Base-by-base conservation (phyloP, 2,888 invertebrate species). In the Dioctria rufipes region DNA sequence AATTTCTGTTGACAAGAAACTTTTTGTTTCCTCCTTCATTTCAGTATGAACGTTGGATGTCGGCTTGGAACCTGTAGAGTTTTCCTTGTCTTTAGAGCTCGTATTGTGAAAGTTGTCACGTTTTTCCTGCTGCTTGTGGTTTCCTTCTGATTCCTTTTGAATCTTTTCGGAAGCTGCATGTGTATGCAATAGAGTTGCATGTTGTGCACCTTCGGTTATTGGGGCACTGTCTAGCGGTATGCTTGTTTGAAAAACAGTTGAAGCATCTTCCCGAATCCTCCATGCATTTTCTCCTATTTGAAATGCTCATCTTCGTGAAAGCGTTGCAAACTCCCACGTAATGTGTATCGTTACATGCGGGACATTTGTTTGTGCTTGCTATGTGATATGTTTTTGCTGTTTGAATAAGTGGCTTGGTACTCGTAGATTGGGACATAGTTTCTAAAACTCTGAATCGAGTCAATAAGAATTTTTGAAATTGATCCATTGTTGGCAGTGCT, bases 221-320 rank as follows among this genome's bases (percentile, higher is more conserved):
- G n/a, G n/a, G 11, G 25, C 61, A 61, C n/a, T 61, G 25, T 25
- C 25, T 25, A 25, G 25, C 25, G 25, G 25, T 25, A 25, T 25
- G 25, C 25, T 25, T 25, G 25, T 25, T 25, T 25, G 25, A 25
- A 25, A 25, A 25, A 25, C 25, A 25, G 25, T 25, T 25, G 25
- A 61, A 61, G n/a, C 61, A 61, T 61, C 1, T 13, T 5, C n/a
- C n/a, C 6, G n/a, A 13, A n/a, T 11, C 6, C n/a, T 61, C 2
- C 1, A 25, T 25, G 61, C 11, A 61, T 6, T 61, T 61, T 61
- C 11, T 61, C 61, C n/a, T 61, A n/a, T 61, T 61, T 61, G 61
- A n/a, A 6, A 6, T 13, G 5, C 25, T 5, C n/a, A 25, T 25
- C 25, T 25, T 25, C 25, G 25, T 25, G 25, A 25, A 25, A 25